Conservation (phyloP, 2,113 vertebrate genomes). For the Polypterus bichir region DNA sequence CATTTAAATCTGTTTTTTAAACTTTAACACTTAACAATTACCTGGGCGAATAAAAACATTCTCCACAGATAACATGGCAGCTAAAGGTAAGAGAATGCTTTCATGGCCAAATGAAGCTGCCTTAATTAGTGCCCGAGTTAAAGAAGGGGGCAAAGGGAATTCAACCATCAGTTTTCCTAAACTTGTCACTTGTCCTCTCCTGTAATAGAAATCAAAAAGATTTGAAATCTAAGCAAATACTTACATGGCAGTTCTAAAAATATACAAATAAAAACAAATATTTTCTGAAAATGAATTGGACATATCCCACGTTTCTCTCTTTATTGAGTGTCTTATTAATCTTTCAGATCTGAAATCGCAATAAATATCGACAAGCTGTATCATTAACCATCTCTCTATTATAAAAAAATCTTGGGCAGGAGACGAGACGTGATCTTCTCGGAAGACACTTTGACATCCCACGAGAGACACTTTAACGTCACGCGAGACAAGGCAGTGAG, state of each 20-base stretch:
- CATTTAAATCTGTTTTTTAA: too few relatives aligned
- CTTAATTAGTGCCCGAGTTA: slow-evolving; percentile 78
- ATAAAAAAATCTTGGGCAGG: too few relatives aligned
- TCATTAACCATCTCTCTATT: too few relatives aligned
- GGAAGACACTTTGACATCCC: too few relatives aligned
- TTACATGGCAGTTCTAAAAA: neutral
- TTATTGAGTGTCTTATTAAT: too few relatives aligned
- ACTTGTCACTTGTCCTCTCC: slow-evolving; percentile 75
- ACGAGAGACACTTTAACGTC: too few relatives aligned
- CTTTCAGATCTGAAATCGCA: too few relatives aligned
- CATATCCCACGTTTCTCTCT: too few relatives aligned
- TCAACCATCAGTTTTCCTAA: slow-evolving; percentile 82
- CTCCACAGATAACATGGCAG: slow-evolving; percentile 91
- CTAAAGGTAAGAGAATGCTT: slow-evolving; percentile 78
- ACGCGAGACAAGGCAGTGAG: too few relatives aligned
- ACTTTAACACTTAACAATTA: slow-evolving; percentile 23
- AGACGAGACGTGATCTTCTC: too few relatives aligned
- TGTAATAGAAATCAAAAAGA: slow-evolving; percentile 25
- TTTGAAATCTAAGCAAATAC: neutral
- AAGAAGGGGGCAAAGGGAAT: slow-evolving; percentile 79
- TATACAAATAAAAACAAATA: neutral
- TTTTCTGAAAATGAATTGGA: too few relatives aligned
- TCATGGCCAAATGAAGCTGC: slow-evolving; percentile 72
- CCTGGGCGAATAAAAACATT: slow-evolving; percentile 93
- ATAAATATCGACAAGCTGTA: too few relatives aligned